Evolutionary conservation across 2,113 vertebrate species (phyloP).

Genomic region (Pelmatolapia mariae): DNA sequence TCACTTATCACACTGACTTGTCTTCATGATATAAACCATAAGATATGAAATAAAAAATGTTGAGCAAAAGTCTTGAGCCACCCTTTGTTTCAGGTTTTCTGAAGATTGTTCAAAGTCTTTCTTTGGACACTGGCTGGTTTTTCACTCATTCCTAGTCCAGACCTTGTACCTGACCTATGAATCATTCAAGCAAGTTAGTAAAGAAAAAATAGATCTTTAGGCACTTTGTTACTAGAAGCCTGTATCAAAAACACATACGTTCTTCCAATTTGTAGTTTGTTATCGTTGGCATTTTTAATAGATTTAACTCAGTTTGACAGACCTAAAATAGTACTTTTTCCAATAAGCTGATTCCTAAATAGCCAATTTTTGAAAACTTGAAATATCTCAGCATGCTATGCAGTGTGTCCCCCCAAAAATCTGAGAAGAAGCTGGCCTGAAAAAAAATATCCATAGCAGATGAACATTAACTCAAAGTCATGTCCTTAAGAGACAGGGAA

Average conservation of each 20-base stretch:
- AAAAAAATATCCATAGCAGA: neutral
- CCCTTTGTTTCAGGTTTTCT: neutral
- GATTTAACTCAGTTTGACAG: neutral
- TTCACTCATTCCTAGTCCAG: neutral
- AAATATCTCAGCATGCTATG: neutral
- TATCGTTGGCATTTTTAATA: neutral
- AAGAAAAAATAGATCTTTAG: neutral
- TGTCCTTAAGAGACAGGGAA: neutral
- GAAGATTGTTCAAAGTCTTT: neutral
- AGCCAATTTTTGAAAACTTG: neutral
- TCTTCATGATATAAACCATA: neutral
- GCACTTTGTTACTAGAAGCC: neutral
- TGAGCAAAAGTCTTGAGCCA: neutral
- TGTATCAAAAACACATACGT: neutral
- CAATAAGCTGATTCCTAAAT: neutral
- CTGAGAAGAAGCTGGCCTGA: neutral
- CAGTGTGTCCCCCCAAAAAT: neutral
- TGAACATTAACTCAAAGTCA: neutral
- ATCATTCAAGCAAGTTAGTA: neutral
- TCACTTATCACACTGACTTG: neutral
- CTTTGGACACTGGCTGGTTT: neutral
- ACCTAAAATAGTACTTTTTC: neutral
- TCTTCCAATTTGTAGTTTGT: neutral
- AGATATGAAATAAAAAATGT: neutral
- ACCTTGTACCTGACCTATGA: neutral